Evolutionary conservation across 2,888 invertebrate genomes (phyloP).

Genomic region (Melieria crassipennis): DNA sequence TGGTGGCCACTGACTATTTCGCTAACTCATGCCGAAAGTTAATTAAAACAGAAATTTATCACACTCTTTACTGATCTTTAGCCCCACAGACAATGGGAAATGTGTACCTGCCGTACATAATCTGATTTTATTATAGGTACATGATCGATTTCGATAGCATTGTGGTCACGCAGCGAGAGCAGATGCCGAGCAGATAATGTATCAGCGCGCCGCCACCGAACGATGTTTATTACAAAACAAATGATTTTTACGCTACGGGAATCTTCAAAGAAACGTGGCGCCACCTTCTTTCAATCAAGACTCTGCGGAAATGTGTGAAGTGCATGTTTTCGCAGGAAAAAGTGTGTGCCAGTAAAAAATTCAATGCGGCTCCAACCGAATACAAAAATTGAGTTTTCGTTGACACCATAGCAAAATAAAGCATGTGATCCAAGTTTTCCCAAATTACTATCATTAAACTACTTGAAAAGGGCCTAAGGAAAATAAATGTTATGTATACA

Average conservation of each 20-base stretch:
- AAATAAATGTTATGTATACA: too few relatives aligned
- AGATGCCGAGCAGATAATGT: background rate
- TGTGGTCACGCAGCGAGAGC: constrained; percentile 13
- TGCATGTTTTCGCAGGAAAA: too few relatives aligned
- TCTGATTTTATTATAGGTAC: background rate
- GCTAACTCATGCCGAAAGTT: constrained; percentile 57
- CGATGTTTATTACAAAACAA: background rate
- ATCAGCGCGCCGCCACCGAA: background rate
- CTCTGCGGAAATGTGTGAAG: too few relatives aligned
- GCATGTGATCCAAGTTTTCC: too few relatives aligned
- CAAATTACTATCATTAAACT: too few relatives aligned
- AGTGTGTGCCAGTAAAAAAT: too few relatives aligned
- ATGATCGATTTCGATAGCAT: constrained; percentile 27
- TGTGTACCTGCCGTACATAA: too few relatives aligned
- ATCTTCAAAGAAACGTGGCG: constrained; percentile 16
- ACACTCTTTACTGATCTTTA: constrained; percentile 55
- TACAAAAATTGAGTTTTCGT: too few relatives aligned
- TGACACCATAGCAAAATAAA: too few relatives aligned
- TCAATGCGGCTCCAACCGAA: too few relatives aligned
- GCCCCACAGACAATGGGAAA: constrained; percentile 46
- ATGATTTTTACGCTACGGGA: background rate
- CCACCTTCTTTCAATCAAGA: constrained; percentile 9
- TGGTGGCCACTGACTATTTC: constrained; percentile 23
- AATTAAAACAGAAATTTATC: constrained; percentile 61
- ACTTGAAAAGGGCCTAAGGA: too few relatives aligned